A percentile compares a stretch with the other conserved stretches of the same genome.
Evolutionary conservation across 2,113 vertebrate species (phyloP).

Genomic region (Oreocharis arfaki): DNA sequence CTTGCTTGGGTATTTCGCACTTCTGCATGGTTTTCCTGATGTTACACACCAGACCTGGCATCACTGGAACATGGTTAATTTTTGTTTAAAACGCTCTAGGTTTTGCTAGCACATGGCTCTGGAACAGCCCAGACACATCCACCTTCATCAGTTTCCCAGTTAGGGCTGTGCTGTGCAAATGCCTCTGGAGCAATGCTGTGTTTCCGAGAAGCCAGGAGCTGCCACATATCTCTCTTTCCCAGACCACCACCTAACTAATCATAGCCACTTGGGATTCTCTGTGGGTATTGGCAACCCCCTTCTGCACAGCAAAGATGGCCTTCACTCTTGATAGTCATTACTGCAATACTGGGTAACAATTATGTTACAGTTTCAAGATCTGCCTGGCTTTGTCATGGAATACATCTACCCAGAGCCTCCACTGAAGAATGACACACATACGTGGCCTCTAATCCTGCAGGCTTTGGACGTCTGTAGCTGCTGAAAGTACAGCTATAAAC

Average conservation of each 20-base stretch:
- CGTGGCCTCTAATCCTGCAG: not conserved
- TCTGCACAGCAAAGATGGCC: not conserved
- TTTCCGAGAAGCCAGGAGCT: not conserved
- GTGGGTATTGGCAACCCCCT: not conserved
- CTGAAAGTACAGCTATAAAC: not conserved
- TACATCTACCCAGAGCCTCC: not conserved
- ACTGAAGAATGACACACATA: not conserved
- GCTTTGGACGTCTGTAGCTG: not conserved
- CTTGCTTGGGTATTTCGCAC: not conserved
- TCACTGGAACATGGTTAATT: not conserved
- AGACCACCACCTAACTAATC: not conserved
- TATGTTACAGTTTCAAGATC: not conserved
- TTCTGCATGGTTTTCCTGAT: not conserved
- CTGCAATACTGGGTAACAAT: not conserved
- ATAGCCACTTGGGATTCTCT: not conserved
- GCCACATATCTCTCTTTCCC: not conserved
- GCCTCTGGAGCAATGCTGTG: accelerated
- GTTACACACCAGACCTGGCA: not conserved
- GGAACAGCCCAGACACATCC: not conserved
- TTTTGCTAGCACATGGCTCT: not conserved
- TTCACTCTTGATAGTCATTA: not conserved
- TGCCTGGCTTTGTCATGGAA: not conserved
- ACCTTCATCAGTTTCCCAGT: not conserved
- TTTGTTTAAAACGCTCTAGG: not conserved
- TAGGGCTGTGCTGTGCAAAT: not conserved